phyloP scores from a whole-genome alignment of 1,140 invertebrate genomes.

The Chlorops oryzae region DNA sequence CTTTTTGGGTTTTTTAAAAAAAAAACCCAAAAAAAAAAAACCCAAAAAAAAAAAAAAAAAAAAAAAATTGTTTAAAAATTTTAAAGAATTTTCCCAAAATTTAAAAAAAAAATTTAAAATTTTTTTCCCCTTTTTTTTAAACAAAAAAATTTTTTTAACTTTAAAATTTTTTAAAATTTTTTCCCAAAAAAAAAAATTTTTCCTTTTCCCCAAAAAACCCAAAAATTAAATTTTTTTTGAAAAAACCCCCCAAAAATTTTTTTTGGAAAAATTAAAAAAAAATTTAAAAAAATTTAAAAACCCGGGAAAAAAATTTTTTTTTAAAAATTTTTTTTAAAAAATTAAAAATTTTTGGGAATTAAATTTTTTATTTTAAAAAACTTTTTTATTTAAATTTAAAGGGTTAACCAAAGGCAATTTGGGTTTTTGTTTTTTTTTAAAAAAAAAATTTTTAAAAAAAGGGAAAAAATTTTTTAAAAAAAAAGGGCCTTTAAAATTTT shows the following conservation, averaged over 20 bases:
- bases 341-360: too few species aligned
- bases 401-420: too few species aligned
- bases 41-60: neutral
- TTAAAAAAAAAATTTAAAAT: neutral
- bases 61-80: neutral
- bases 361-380: too few species aligned
- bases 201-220: too few species aligned
- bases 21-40: neutral
- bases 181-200: too few species aligned
- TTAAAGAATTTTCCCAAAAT: neutral
- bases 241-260: too few species aligned
- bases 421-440: neutral
- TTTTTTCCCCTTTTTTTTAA: neutral
- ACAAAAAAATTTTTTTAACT: neutral
- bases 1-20: neutral
- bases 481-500: too few species aligned
- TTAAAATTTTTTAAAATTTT: too few species aligned
- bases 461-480: neutral
- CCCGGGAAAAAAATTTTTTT: neutral
- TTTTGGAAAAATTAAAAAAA: too few species aligned
- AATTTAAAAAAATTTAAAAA: too few species aligned
- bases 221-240: too few species aligned
- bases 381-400: too few species aligned
- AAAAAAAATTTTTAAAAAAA: neutral
- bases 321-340: neutral